phyloP scores from a whole-genome alignment of 2,113 vertebrate genomes.

The Shinisaurus crocodilurus region DNA sequence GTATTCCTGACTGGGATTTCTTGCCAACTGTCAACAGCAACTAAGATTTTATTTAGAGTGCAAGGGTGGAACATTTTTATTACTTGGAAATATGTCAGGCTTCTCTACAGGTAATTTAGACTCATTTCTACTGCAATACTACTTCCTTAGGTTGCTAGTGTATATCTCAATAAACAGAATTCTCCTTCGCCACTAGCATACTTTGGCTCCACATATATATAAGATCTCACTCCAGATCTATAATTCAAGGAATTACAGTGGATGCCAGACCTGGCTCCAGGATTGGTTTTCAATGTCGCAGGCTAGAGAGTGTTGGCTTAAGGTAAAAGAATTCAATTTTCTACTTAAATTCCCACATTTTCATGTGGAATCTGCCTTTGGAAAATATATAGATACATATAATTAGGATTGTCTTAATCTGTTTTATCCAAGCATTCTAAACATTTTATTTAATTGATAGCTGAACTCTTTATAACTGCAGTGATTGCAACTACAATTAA shows the following conservation, averaged over 20 bases:
- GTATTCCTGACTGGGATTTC: slow-evolving; percentile 76
- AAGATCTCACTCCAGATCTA: slow-evolving; percentile 53
- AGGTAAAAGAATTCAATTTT: slow-evolving; percentile 54
- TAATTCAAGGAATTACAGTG: slow-evolving; percentile 66
- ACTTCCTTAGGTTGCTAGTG: slow-evolving; percentile 70
- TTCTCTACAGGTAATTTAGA: slow-evolving; percentile 81
- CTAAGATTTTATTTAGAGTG: slow-evolving; percentile 81
- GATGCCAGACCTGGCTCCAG: slow-evolving; percentile 59
- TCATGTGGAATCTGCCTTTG: slow-evolving; percentile 35
- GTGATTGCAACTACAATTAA: slow-evolving; percentile 1
- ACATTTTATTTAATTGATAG: slow-evolving; percentile 5
- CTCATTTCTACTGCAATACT: slow-evolving; percentile 72
- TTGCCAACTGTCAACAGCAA: slow-evolving; percentile 79
- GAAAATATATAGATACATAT: slow-evolving; percentile 10
- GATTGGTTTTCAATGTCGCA: slow-evolving; percentile 71
- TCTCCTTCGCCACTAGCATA: slow-evolving; percentile 55
- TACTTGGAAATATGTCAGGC: slow-evolving; percentile 78
- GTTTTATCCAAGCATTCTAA: slow-evolving; percentile 22
- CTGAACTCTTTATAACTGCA: neutral
- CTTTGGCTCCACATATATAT: slow-evolving; percentile 68
- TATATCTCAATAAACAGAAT: slow-evolving; percentile 78
- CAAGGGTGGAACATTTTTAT: slow-evolving; percentile 79
- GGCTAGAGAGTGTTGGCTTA: slow-evolving; percentile 60
- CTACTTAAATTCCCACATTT: slow-evolving; percentile 23
- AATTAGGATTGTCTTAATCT: slow-evolving; percentile 28